Base-by-base conservation (phyloP, 1,140 invertebrate species). In the Helicoverpa armigera region DNA sequence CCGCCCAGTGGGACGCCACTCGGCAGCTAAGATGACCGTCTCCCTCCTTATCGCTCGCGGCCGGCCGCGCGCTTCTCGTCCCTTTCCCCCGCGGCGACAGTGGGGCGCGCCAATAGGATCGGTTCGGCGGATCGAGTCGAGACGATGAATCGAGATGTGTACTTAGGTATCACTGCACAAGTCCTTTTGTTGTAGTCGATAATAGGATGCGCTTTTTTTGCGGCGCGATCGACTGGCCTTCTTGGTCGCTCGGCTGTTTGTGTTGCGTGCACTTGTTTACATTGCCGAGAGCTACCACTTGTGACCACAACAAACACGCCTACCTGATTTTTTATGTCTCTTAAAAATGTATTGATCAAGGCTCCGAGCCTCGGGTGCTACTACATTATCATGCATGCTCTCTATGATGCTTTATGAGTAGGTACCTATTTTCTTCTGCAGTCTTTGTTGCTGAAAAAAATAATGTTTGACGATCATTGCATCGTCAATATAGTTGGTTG, bases 111-210 rank as follows among this genome's bases (percentile, higher is more conserved):
- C 93, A 94, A 94, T 94, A 86, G 92, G 90, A 93, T 94, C 91
- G 90, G 91, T 89, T 93, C 92, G 88, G 79, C 85, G 90, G 91
- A 92, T 93, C 91, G 91, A 93, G 92, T 94, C 90, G 92, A 94
- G 92, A 94, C 92, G 92, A 94, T 93, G 91, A 94, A 94, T 95
- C 92, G 92, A 94, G 93, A 95, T 93, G 91, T 94, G 91, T 93
- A 93, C 92, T 94, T 95, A 95, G 93, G 93, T 95, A 95, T 93
- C 92, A 92, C 88, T 94, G 93, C 93, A 93, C 90, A 91, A 93
- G 89, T 93, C 92, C 93, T 95, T 94, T 94, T 95, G 92, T 94
- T 94, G 92, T 93, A 95, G 90, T 95, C 93, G 92, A 95, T 95
- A 95, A 95, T 95, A 92, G 92, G 92, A 95, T 95, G 93, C 93